phyloP scores from a whole-genome alignment of 2,888 invertebrate species.

The Rutpela maculata region DNA sequence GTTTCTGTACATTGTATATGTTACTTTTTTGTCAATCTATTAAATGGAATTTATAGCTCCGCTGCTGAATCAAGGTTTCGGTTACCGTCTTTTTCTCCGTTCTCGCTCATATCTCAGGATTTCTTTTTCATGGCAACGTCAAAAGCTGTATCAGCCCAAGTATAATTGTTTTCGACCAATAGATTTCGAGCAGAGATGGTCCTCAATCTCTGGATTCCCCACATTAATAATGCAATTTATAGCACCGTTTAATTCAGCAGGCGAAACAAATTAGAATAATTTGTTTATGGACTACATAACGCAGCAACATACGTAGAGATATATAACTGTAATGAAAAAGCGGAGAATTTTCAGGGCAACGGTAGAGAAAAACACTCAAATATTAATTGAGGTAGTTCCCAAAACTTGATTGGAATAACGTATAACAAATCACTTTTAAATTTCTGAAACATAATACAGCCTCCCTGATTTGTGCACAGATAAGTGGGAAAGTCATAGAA shows the following conservation, averaged over 20 bases:
- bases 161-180: conserved; percentile 36
- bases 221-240: conserved; percentile 1
- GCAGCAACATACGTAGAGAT: too few relatives aligned
- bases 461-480: too few relatives aligned
- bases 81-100: conserved; percentile 47
- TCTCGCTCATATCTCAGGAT: conserved; percentile 34
- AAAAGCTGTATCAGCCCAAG: conserved; percentile 25
- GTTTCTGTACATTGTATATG: conserved; percentile 59
- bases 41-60: conserved; percentile 62
- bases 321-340: too few relatives aligned
- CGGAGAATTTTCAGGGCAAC: too few relatives aligned
- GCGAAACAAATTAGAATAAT: background rate
- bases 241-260: background rate
- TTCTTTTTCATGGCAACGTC: conserved; percentile 35
- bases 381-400: too few relatives aligned
- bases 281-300: background rate
- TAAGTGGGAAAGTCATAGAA: too few relatives aligned
- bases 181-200: conserved; percentile 13
- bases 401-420: too few relatives aligned
- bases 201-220: background rate
- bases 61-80: conserved; percentile 60
- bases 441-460: too few relatives aligned
- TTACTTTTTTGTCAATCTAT: conserved; percentile 61
- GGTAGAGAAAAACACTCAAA: too few relatives aligned
- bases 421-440: too few relatives aligned